phyloP scores from a whole-genome alignment of 2,797 vertebrate species.

The Mallotus villosus region DNA sequence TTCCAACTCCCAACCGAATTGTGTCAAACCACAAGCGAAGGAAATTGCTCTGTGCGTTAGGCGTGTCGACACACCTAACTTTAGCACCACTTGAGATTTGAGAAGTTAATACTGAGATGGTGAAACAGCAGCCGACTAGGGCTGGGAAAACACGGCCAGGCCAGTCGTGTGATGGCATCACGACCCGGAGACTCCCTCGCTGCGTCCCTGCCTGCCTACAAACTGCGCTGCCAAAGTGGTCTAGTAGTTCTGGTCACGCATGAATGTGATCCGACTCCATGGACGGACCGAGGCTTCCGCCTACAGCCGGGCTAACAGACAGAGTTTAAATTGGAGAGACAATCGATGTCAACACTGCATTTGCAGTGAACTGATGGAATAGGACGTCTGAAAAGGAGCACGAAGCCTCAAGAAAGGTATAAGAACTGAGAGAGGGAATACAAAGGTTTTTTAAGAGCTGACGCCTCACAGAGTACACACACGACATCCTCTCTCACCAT shows the following conservation, averaged over 20 bases:
- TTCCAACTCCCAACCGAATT: neutral
- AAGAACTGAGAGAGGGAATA: neutral
- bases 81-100: neutral
- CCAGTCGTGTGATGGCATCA: constrained; percentile 20
- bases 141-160: neutral
- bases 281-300: constrained; percentile 11
- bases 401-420: neutral
- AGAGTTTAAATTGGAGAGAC: constrained; percentile 9
- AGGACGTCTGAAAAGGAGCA: constrained; percentile 4
- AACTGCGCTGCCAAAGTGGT: constrained; percentile 30
- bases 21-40: neutral
- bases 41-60: neutral
- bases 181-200: constrained; percentile 24
- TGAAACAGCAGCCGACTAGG: neutral
- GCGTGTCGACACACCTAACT: constrained; percentile 5
- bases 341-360: neutral
- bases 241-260: constrained; percentile 36
- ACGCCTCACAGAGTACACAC: no score
- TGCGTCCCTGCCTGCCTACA: constrained; percentile 46
- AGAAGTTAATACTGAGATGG: neutral
- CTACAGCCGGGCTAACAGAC: constrained; percentile 10
- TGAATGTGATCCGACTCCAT: constrained; percentile 56
- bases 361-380: neutral
- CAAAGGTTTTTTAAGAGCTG: no score
- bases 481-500: no score